A percentile compares a stretch with the other conserved stretches of the same genome.
phyloP scores from a whole-genome alignment of 2,888 invertebrate genomes.

The Nephrocerus scutellatus region DNA sequence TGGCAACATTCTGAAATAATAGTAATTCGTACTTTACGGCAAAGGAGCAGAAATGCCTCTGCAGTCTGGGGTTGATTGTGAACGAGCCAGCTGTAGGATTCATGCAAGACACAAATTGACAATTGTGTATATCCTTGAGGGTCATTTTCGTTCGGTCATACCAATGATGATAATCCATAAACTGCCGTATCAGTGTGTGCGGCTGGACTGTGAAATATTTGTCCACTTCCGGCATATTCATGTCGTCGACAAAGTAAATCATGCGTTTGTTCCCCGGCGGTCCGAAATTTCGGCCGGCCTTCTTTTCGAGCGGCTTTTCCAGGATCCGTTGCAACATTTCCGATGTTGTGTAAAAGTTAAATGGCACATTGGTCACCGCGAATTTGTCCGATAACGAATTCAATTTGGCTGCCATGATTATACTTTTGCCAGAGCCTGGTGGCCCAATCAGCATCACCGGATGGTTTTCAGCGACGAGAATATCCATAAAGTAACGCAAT shows the following conservation, averaged over 20 bases:
- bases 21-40: slow-evolving; percentile 63
- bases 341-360: slow-evolving; percentile 92
- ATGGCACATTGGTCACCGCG: slow-evolving; percentile 80
- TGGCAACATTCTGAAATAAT: slow-evolving; percentile 8
- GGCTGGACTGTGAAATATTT: slow-evolving; percentile 91
- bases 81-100: slow-evolving; percentile 95
- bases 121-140: slow-evolving; percentile 85
- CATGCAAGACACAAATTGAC: slow-evolving; percentile 93
- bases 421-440: slow-evolving; percentile 88
- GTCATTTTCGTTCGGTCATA: slow-evolving; percentile 82
- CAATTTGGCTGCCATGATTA: slow-evolving; percentile 80
- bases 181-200: slow-evolving; percentile 86
- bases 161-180: slow-evolving; percentile 93
- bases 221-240: slow-evolving; percentile 97
- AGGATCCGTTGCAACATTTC: slow-evolving; percentile 82
- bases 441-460: slow-evolving; percentile 88
- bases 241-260: slow-evolving; percentile 91
- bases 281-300: slow-evolving; percentile 87
- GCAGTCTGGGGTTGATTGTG: slow-evolving; percentile 83
- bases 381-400: slow-evolving; percentile 66
- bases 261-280: slow-evolving; percentile 88
- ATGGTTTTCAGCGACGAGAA: slow-evolving; percentile 66
- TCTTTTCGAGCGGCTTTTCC: slow-evolving; percentile 90
- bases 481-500: slow-evolving; percentile 78
- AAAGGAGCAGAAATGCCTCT: slow-evolving; percentile 80